These are phyloP conservation scores for Drosophila suzukii DNA, from an alignment of 1,140 invertebrate species.

Conservation along the genomic window DNA sequence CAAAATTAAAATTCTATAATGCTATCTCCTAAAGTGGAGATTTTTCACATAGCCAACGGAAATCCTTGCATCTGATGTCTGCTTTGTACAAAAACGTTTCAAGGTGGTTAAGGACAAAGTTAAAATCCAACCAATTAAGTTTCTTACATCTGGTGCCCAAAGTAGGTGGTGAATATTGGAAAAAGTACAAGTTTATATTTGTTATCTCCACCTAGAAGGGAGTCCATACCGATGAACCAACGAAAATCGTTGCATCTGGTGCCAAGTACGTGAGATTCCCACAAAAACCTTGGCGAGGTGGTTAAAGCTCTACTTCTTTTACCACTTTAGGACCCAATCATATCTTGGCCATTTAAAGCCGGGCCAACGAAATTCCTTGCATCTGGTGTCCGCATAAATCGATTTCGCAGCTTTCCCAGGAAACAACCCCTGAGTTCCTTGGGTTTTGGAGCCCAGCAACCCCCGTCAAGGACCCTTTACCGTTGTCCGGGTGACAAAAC, in stretches of 20 bases:
- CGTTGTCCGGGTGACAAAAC: conserved; percentile 3
- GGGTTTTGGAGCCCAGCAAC: conserved; percentile 57
- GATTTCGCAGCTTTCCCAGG: conserved; percentile 55
- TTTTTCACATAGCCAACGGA: background rate
- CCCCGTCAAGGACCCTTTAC: background rate
- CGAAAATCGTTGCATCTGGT: conserved; percentile 47
- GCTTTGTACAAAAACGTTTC: too few relatives aligned
- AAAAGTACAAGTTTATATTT: background rate
- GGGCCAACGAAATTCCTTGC: conserved; percentile 74
- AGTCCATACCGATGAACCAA: conserved; percentile 11
- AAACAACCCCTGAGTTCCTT: conserved; percentile 11
- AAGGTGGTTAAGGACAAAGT: too few relatives aligned
- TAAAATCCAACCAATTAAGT: background rate
- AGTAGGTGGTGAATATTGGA: background rate
- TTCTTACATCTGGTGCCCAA: background rate
- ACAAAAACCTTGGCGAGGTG: conserved; percentile 6
- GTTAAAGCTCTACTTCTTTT: conserved; percentile 12
- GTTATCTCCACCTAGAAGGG: background rate
- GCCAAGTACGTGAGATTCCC: conserved; percentile 8
- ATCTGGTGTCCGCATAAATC: conserved; percentile 77
- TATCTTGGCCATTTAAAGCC: conserved; percentile 22
- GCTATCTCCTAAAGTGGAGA: background rate
- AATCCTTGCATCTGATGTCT: background rate
- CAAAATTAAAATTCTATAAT: too few relatives aligned
- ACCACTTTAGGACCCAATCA: conserved; percentile 55